Conservation (phyloP, 1,140 invertebrate genomes). For the Halictus rubicundus region DNA sequence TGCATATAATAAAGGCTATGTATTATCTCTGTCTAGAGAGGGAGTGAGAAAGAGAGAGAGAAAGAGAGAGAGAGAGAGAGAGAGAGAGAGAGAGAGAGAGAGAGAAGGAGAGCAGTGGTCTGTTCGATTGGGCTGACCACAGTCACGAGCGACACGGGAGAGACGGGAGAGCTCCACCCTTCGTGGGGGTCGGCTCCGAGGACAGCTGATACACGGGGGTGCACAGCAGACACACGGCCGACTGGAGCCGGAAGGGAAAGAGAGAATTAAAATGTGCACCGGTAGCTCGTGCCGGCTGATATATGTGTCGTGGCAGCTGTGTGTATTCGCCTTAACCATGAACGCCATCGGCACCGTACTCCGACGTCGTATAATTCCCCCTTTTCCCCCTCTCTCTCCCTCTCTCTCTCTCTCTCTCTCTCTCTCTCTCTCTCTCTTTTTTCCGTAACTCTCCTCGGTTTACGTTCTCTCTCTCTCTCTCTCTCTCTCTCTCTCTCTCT, state of each 20-base stretch:
- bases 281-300: constrained; percentile 75
- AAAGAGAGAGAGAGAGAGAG: too few species aligned
- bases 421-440: too few species aligned
- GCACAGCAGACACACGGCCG: constrained; percentile 17
- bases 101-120: constrained; percentile 19
- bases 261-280: constrained; percentile 71
- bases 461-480: constrained; percentile 24
- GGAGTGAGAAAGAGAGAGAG: too few species aligned
- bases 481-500: constrained; percentile 16
- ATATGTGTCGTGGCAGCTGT: constrained; percentile 59
- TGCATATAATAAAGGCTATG: constrained; percentile 51
- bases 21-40: constrained; percentile 31
- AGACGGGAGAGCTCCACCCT: constrained; percentile 10
- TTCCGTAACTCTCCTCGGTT: constrained; percentile 49
- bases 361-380: constrained; percentile 54
- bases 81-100: too few species aligned
- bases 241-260: constrained; percentile 26
- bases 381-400: constrained; percentile 27
- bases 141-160: constrained; percentile 15
- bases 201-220: constrained; percentile 74
- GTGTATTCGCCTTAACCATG: constrained; percentile 54
- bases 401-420: constrained; percentile 29
- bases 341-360: constrained; percentile 53
- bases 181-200: constrained; percentile 46
- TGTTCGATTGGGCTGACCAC: constrained; percentile 47